Evolutionary conservation across 2,113 vertebrate species (phyloP), one percentile per base, ranked within the genome.

Genomic region (Gymnorhina tibicen): DNA sequence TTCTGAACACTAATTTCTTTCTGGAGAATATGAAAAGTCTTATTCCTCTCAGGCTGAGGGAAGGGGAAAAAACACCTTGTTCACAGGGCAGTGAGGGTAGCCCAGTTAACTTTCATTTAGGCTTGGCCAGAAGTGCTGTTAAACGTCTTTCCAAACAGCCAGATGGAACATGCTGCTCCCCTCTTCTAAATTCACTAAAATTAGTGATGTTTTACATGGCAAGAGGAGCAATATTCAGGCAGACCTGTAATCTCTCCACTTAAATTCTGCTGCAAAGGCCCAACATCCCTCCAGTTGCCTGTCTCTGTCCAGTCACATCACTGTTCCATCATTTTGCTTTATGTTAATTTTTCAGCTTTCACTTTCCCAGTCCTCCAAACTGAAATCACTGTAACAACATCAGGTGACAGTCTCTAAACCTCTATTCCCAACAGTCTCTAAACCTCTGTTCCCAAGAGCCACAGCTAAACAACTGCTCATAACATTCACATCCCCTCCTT

Each of bases 221-320:
- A 66, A 91, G 75, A 95, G 59, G 78, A 89, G 44, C 32, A 78
- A 30, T 81, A 94, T 16, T 85, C 90, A 91, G 24, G 67, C 67
- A 96, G 68, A 92, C 47, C 42, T 92, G 91, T 94, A 95, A 93
- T 84, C 58, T 50, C 28, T n/a, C 16, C 28, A 30, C 20, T 50
- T 68, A 55, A 85, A 53, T 49, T 64, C 42, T 91, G 62, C 73
- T 62, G 37, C 87, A 85, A 93, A 90, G 81, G n/a, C 60, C 49
- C 82, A 79, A 75, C 32, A 88, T 80, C 33, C 69, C 82, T 95
- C 55, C 93, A 97, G 69, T 56, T 94, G 70, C 85, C 60, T 95
- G 59, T 58, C 77, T 88, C 73, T 35, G 37, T 75, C 44, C 58
- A 62, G 15, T 75, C 11, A 7, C 10, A 6, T 28, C 6, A 10